Base-by-base conservation (phyloP, 2,888 invertebrate species). In the Parnassius glacialis region DNA sequence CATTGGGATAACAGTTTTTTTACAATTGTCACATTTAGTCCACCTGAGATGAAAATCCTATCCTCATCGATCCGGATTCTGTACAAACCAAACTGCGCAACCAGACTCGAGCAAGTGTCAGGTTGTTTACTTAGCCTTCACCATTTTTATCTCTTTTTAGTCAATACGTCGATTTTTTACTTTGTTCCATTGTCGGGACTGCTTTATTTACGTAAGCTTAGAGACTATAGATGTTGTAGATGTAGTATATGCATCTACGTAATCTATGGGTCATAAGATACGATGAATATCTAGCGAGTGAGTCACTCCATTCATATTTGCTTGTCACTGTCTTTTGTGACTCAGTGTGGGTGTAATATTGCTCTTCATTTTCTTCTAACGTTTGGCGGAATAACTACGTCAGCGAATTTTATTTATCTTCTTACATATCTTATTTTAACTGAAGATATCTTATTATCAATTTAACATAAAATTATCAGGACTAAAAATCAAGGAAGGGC, bases 281-380 rank as follows among this genome's bases (percentile, higher is more conserved):
- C 59, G 59, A 64, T 57, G 59, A 59, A 57, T 52, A 57, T 64
- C 52, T 52, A 12, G 34, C 34, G 59, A 64, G 52, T 64, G 63
- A 64, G 52, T 64, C 59, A 64, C 47, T 57, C 59, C 63, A 64
- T 64, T 64, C 63, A 64, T 64, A 60, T 64, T 64, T 64, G 59
- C 62, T 62, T 45, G 58, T 62, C 62, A 62, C 62, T 45, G 62
- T 57, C 63, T 64, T 62, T 64, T 59, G 59, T 52, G 59, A 51
- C 47, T 59, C 47, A 43, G 41, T 50, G 63, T 64, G 63, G 63
- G 59, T 59, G 63, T 59, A 43, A 55, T 55, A 62, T 59, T 59
- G 59, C 57, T 64, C 63, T 63, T 53, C 12, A 47, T 56, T 61
- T 55, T 45, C 56, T 51, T 13, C 47, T 42, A 44, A 55, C 48